These are phyloP conservation scores for Ennomos quercinarius DNA, from an alignment of 2,888 invertebrate genomes.

Conservation along the genomic window DNA sequence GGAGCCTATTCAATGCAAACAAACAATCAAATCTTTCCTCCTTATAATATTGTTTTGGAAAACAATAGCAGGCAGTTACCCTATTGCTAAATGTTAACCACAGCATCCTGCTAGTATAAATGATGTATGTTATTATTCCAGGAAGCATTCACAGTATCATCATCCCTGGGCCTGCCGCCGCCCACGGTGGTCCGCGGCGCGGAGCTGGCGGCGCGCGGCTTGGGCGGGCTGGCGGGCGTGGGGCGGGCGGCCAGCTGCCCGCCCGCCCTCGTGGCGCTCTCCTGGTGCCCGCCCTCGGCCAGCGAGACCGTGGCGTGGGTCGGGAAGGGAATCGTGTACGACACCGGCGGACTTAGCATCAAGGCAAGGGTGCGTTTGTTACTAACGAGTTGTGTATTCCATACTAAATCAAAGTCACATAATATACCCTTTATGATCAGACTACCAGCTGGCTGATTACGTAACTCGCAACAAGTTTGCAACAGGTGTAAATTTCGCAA, in stretches of 20 bases:
- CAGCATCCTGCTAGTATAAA: no score
- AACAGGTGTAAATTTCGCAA: no score
- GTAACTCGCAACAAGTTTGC: no score
- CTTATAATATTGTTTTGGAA: no score
- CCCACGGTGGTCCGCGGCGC: constrained; percentile 92
- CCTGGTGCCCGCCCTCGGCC: constrained; percentile 86
- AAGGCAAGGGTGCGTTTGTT: constrained; percentile 89
- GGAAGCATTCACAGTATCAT: constrained; percentile 89
- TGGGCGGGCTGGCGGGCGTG: constrained; percentile 95
- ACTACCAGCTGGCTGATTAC: no score
- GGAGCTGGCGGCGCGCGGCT: constrained; percentile 90
- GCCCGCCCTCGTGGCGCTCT: constrained; percentile 87
- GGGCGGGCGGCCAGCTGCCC: constrained; percentile 86
- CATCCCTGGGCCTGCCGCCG: constrained; percentile 86
- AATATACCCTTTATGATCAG: no score
- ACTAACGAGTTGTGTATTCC: neutral
- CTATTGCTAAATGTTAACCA: no score
- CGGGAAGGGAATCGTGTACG: constrained; percentile 97
- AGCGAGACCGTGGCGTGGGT: constrained; percentile 92
- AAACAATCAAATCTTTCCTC: no score
- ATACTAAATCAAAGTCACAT: no score
- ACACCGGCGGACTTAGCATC: constrained; percentile 96
- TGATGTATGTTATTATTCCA: no score
- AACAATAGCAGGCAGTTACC: no score
- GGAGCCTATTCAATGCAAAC: no score